Conservation (phyloP, 2,797 vertebrate species). For the Pantherophis alleghaniensis region DNA sequence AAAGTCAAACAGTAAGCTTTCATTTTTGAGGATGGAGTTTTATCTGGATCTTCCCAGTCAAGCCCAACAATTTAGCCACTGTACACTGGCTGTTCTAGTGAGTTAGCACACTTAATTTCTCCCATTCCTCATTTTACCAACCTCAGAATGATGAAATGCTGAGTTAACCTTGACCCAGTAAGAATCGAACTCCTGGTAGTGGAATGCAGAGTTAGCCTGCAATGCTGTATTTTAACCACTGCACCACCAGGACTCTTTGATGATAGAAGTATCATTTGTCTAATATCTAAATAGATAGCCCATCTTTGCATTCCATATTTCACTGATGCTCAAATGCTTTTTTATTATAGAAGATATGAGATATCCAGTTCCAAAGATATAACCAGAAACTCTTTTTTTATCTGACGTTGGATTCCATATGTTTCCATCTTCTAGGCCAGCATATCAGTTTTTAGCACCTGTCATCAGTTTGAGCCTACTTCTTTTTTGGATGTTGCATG, state of each 20-base stretch:
- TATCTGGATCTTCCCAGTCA: not conserved
- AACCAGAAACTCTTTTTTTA: not conserved
- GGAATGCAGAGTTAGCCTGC: not conserved
- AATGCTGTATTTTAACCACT: not conserved
- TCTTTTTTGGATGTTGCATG: conserved; percentile 56
- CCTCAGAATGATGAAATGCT: not conserved
- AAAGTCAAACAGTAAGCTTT: not conserved
- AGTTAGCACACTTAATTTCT: not conserved
- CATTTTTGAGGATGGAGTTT: not conserved
- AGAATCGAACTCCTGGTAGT: not conserved
- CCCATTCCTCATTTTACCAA: not conserved
- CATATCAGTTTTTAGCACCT: conserved; percentile 39
- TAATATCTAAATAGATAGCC: not conserved
- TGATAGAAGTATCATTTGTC: not conserved
- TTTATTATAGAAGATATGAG: conserved; percentile 30
- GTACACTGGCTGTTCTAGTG: not conserved
- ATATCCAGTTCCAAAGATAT: conserved; percentile 7
- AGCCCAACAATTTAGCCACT: not conserved
- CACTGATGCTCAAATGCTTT: not conserved
- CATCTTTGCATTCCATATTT: not conserved
- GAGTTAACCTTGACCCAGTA: not conserved
- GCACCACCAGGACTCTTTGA: not conserved
- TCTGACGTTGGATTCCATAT: not conserved
- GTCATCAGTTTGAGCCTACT: conserved; percentile 53
- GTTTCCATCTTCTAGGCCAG: conserved; percentile 22